phyloP scores from a whole-genome alignment of 2,797 vertebrate genomes.

The Caiman crocodilus region DNA sequence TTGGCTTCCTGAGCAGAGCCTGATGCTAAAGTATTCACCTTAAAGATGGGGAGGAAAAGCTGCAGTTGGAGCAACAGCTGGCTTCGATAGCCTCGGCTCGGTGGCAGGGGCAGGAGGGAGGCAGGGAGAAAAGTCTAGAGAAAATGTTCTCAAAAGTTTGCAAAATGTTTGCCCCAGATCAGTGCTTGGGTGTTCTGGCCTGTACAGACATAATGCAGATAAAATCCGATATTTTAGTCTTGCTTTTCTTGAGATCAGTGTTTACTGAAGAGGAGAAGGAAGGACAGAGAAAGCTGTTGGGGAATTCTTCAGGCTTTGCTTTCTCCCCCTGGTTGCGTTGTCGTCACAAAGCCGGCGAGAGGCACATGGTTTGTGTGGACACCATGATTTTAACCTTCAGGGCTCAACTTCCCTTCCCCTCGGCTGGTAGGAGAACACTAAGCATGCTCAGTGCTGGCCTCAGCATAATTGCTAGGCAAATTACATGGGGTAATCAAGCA shows the following conservation, averaged over 20 bases:
- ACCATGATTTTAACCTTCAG: not conserved
- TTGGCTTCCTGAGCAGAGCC: not conserved
- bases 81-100: conserved; percentile 24
- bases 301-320: not conserved
- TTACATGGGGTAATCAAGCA: not conserved
- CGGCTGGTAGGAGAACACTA: not conserved
- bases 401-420: not conserved
- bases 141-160: not conserved
- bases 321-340: not conserved
- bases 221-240: rapidly evolving
- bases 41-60: not conserved
- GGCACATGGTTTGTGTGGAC: not conserved
- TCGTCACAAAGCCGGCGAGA: not conserved
- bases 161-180: not conserved
- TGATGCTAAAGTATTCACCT: not conserved
- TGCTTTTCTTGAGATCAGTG: too few species aligned
- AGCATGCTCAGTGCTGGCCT: not conserved
- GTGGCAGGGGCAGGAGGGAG: not conserved
- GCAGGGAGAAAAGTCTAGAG: not conserved
- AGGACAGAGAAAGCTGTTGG: not conserved
- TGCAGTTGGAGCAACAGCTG: not conserved
- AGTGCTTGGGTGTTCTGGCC: not conserved
- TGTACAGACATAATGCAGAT: not conserved
- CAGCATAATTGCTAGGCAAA: rapidly evolving
- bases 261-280: too few species aligned